phyloP scores from a whole-genome alignment of 2,888 invertebrate species.

The Germaria angustata region DNA sequence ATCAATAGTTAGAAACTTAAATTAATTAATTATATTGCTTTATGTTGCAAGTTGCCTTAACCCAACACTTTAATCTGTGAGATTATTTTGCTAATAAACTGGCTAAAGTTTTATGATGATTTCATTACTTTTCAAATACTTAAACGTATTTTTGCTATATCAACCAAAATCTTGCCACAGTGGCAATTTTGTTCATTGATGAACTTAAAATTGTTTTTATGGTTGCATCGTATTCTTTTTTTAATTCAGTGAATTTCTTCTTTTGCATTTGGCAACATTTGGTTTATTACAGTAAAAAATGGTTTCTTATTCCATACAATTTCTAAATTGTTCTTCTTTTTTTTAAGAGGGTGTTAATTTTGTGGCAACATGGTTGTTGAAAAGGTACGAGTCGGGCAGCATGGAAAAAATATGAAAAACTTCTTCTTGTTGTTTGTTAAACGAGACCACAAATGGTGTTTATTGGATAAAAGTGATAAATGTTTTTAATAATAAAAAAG shows the following conservation, averaged over 20 bases:
- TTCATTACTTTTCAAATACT: not conserved
- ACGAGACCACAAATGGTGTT: conserved; percentile 64
- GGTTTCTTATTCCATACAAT: not conserved
- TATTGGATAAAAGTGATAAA: conserved; percentile 64
- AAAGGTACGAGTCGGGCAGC: not conserved
- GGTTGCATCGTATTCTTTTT: not conserved
- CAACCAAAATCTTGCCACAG: not conserved
- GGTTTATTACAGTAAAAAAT: conserved; percentile 27
- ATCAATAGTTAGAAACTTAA: no score
- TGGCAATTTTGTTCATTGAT: no score
- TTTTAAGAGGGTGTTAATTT: conserved; percentile 22
- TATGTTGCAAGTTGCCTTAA: no score
- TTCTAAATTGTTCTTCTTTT: not conserved
- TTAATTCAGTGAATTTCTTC: not conserved
- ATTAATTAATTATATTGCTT: no score
- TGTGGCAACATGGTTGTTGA: conserved; percentile 39
- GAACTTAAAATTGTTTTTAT: no score
- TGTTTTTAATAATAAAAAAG: conserved; percentile 67
- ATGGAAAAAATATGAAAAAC: not conserved
- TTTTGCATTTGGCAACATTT: conserved; percentile 53
- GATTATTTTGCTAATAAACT: not conserved
- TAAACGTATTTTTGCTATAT: no score
- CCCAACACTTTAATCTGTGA: not conserved
- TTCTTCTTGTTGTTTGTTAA: conserved; percentile 9
- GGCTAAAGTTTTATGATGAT: conserved; percentile 16